Evolutionary conservation across 2,113 vertebrate species (phyloP), one percentile per base, ranked within the genome.

Genomic region (Tragelaphus strepsiceros): DNA sequence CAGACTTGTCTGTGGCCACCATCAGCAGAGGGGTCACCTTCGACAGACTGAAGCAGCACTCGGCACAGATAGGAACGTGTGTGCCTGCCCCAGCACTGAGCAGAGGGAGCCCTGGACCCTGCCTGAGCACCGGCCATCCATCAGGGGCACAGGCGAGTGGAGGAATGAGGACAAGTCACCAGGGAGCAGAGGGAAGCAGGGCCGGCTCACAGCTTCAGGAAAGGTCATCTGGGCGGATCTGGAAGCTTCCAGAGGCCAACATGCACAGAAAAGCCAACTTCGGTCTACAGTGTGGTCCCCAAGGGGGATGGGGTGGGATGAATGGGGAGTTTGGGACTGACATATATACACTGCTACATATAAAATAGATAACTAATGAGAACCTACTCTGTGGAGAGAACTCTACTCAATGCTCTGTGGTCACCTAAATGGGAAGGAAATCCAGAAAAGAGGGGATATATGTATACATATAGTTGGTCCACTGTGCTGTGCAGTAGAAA

Each of bases 181-280:
- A 1, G 4, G 19, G 30, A 43, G 74, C 10, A 35, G 43, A n/a
- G n/a, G 49, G n/a, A 58, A 22, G 26, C 0, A 0, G 80, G 67
- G 26, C 77, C 1, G 0, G 3, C n/a, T 19, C 39, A 5, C 11
- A 39, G 81, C 61, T 28, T 32, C 35, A 9, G 28, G 15, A 54
- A 15, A 32, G 58, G 49, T 49, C 0, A 0, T 13, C 30, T 3
- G 6, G 7, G 83, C 2, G 13, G 87, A n/a, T 67, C 6, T 1
- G 19, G 61, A 77, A 28, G 54, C 4, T 14, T 11, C 54, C 30
- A 39, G 59, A 14, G 16, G 17, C 8, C 62, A 10, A 59, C 32
- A 3, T 11, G 43, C 54, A 1, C 0, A 5, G 46, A 56, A 78
- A 58, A 58, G 56, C 22, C 54, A 24, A 21, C 7, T 8, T 13